Base-by-base conservation (phyloP, 2,888 invertebrate species). In the Diarsia mendica region DNA sequence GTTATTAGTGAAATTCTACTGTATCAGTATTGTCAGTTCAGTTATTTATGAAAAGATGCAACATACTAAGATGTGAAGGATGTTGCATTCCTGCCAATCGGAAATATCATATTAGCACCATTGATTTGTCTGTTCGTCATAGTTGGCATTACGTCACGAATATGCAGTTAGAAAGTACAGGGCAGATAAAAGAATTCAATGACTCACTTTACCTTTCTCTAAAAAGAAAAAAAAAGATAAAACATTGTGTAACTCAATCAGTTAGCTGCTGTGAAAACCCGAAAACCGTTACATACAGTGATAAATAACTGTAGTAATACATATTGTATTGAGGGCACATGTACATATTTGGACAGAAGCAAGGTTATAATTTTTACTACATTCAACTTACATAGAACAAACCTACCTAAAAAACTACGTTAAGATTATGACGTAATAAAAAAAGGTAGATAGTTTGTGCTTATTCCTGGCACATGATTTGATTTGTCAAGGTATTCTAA, bases 141-240 rank as follows among this genome's bases (percentile, higher is more conserved):
- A 33, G 74, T 67, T 65, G 9, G 13, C n/a, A 46, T 79, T 63
- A 51, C 77, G 63, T 73, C 77, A 70, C 39, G 20, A 60, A 48
- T 49, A 53, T 67, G 66, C 55, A 18, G 39, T 60, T 79, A 77
- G 82, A 84, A 84, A 77, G 79, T 75, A 71, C 75, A 70, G 23
- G 49, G 48, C 69, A 66, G 53, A 70, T 66, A 70, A 72, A 78
- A 75, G 48, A 74, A 75, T 76, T 78, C 20, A 18, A 48, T 76
- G 72, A 77, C n/a, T 75, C 76, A 80, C 55, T 23, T 20, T 23
- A 65, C 51, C 63, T 70, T 66, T 74, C 79, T 66, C 55, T 65
- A 49, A 39, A 77, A 60, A 65, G 66, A 68, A 71, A 74, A 71
- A 74, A 75, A 75, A 58, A 48, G 11, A 64, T 28, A 18, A 49